Evolutionary conservation across 1,140 invertebrate species (phyloP), one percentile per base, ranked within the genome.

Genomic region (Drosophila sechellia): DNA sequence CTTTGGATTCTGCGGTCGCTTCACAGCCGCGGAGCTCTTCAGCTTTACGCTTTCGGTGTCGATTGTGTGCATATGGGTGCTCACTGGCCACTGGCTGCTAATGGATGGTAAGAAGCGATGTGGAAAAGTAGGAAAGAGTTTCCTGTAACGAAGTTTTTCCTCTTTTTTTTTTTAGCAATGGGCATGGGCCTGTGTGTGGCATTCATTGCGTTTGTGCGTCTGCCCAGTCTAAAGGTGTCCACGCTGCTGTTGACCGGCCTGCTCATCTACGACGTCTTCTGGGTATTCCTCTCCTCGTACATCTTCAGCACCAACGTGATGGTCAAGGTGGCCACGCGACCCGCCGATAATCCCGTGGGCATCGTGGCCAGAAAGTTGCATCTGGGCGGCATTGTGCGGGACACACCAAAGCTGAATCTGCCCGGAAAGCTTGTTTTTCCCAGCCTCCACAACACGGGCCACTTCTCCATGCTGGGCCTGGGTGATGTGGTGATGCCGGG

Each of bases 401-500:
- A 98, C 91, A 97, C 97, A 55, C 98, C 98, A 17, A 99, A 99
- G 93, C 94, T 99, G 55, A 98, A 98, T 60, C 94, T 99, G 81
- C 98, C 98, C 39, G 98, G 98, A 78, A 99, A 99, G 94, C 94
- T 99, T 59, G 97, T 99, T 58, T 99, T 99, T 93, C 98, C 98
- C 66, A 98, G 97, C 89, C 97, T 98, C 94, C 97, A 98, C 92
- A 97, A 98, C 91, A 95, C 95, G 73, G 98, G 98, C 76, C 98
- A 98, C 92, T 99, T 99, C 93, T 98, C 98, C 42, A 99, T 99
- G 98, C 94, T 99, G 34, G 98, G 98, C 71, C 94, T 99, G 11
- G 98, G 98, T 34, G 98, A 99, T 93, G 98, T 99, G 72, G 98
- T 99, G 15, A 99, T 99, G 98, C 98, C 98, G n/a, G 98, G 98